Conservation (phyloP, 2,797 vertebrate genomes). For the Hypotaenidia okinawae region DNA sequence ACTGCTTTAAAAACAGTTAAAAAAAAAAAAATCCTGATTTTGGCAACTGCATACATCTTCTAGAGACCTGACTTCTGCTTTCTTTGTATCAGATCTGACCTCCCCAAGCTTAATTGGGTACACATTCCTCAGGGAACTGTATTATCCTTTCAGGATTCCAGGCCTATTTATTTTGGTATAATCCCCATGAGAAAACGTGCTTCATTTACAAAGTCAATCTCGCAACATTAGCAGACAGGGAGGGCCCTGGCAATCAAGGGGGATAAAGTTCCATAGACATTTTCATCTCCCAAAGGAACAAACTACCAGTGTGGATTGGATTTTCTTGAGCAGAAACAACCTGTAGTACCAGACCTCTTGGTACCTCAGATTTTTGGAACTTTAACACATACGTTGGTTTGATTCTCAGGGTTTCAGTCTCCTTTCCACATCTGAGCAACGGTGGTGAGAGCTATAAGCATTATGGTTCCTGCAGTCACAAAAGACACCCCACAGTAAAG, state of each 20-base stretch:
- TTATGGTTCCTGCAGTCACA: not conserved
- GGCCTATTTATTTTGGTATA: not conserved
- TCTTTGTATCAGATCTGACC: not conserved
- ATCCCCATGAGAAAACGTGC: constrained; percentile 27
- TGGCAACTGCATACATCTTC: not conserved
- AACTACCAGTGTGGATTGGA: not conserved
- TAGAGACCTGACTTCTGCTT: not conserved
- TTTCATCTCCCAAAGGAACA: not conserved
- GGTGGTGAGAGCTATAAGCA: not conserved
- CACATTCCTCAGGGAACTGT: constrained; percentile 25
- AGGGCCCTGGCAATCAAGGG: not conserved
- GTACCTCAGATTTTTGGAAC: not conserved
- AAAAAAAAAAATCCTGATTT: not conserved
- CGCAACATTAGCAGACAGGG: not conserved
- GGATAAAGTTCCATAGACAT: not conserved
- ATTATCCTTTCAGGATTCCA: not conserved
- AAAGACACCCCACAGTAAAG: not conserved
- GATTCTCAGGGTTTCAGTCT: not conserved
- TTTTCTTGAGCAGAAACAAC: not conserved
- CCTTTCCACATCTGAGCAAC: not conserved
- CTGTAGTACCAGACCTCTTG: not conserved
- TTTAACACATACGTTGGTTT: not conserved
- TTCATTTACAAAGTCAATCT: not conserved
- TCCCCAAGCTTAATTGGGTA: constrained; percentile 23
- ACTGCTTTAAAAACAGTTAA: not conserved